Conservation (phyloP, 2,113 vertebrate species). For the Callorhinus ursinus region DNA sequence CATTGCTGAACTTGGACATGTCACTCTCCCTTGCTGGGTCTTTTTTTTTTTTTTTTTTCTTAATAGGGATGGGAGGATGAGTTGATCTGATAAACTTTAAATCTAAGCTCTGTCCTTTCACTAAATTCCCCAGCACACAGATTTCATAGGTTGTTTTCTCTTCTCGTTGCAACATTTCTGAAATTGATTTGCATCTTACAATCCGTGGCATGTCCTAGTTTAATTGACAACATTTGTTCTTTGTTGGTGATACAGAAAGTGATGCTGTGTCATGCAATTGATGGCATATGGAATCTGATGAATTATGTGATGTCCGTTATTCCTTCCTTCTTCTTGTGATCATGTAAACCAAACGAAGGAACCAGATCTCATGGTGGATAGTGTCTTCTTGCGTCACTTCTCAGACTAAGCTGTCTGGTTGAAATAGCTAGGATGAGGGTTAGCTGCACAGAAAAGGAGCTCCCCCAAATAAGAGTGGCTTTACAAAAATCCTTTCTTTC, state of each 20-base stretch:
- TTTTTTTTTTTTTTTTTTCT: background rate
- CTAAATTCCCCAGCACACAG: background rate
- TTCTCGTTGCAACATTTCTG: constrained; percentile 50
- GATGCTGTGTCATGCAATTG: background rate
- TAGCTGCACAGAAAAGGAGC: background rate
- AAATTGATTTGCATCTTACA: constrained; percentile 54
- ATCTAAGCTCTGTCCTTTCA: background rate
- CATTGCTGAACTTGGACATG: background rate
- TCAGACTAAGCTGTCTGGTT: background rate
- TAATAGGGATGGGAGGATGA: background rate
- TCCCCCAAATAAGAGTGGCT: background rate
- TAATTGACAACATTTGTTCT: constrained; percentile 59
- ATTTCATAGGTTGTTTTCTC: background rate
- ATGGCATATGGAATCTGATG: background rate
- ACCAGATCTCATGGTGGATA: background rate
- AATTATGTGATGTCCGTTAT: background rate
- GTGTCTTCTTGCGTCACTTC: background rate
- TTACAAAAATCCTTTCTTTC: background rate
- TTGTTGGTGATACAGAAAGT: constrained; percentile 43
- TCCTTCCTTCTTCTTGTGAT: background rate
- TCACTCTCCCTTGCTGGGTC: background rate
- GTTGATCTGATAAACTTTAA: background rate
- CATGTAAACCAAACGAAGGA: background rate
- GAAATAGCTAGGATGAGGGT: background rate
- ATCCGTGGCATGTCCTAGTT: constrained; percentile 36